phyloP scores from a whole-genome alignment of 2,797 vertebrate genomes.

The Glyptemys insculpta region DNA sequence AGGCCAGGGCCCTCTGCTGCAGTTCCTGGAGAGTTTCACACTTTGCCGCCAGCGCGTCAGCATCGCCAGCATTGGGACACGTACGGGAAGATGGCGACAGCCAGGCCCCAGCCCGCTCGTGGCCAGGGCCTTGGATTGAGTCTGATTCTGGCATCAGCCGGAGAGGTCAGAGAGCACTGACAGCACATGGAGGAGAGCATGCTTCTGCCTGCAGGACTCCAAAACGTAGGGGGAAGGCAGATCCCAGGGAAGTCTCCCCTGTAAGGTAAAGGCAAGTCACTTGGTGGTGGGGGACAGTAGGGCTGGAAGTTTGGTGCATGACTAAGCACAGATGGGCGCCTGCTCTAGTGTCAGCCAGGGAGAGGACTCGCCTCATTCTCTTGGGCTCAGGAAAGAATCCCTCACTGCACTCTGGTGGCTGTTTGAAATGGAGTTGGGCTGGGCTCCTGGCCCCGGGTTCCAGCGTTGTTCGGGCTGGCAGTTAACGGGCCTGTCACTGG shows the following conservation, averaged over 20 bases:
- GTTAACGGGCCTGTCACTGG: not conserved
- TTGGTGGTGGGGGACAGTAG: not conserved
- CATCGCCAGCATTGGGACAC: not conserved
- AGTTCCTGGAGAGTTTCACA: not conserved
- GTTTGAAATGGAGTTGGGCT: not conserved
- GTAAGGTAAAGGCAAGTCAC: not conserved
- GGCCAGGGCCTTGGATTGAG: not conserved
- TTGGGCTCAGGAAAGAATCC: not conserved
- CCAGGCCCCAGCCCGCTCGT: not conserved
- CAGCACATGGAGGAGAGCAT: not conserved
- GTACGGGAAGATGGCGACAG: not conserved
- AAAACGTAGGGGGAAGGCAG: not conserved
- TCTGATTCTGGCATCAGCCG: not conserved
- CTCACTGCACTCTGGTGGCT: not conserved
- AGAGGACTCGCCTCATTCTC: not conserved
- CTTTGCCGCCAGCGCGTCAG: fast-evolving
- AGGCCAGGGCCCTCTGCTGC: not conserved
- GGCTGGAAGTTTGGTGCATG: not conserved
- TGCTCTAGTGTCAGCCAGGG: not conserved
- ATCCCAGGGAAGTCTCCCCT: not conserved
- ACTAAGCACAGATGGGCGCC: not conserved
- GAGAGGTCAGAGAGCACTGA: not conserved
- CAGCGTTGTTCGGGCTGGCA: not conserved
- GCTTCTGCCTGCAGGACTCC: not conserved
- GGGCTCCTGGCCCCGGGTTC: fast-evolving